Percentiles rank a stretch among this genome's conserved stretches.
These are phyloP conservation scores for Sylvietta virens DNA, from an alignment of 2,113 vertebrate genomes.

Conservation along the genomic window DNA sequence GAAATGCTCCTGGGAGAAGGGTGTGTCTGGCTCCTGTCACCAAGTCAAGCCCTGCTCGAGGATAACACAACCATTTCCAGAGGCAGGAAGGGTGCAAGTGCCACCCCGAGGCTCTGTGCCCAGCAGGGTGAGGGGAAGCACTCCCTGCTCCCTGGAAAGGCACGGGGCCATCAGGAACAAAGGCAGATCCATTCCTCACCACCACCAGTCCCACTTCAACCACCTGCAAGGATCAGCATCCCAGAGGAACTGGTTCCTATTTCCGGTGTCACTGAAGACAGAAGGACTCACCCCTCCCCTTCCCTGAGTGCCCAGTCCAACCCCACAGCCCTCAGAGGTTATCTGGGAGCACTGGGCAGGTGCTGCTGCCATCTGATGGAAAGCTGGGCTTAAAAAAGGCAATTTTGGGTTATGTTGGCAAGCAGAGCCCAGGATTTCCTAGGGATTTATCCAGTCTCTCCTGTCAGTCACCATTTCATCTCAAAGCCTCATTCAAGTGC, in stretches of 20 bases:
- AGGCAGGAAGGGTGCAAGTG: background rate
- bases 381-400: background rate
- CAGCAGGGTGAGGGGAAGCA: background rate
- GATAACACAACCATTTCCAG: background rate
- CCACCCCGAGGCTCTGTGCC: background rate
- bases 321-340: background rate
- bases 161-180: background rate
- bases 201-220: background rate
- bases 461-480: background rate
- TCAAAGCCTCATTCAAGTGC: background rate
- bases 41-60: background rate
- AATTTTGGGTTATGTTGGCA: background rate
- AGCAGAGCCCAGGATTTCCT: background rate
- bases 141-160: background rate
- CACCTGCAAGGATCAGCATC: accelerated
- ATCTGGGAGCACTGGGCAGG: background rate
- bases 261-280: background rate
- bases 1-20: background rate
- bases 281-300: background rate
- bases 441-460: background rate
- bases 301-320: background rate
- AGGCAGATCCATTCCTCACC: background rate
- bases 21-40: background rate
- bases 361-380: background rate
- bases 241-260: background rate